A percentile compares a stretch with the other conserved stretches of the same genome.
Conservation (phyloP, 2,113 vertebrate genomes). For the Lycocorax pyrrhopterus region DNA sequence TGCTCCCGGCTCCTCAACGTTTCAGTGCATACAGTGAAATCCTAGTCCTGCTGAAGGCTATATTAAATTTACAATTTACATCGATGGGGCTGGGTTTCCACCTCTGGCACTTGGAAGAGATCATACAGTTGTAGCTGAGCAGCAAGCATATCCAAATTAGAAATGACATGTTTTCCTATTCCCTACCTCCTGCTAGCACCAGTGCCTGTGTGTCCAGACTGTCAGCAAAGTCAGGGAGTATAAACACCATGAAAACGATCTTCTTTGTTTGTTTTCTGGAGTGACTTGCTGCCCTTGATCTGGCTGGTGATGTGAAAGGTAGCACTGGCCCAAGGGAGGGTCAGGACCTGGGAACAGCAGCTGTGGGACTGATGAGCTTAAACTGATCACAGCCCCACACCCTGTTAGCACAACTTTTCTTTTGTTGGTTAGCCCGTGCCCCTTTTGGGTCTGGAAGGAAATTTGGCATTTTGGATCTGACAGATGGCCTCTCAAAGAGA, state of each 20-base stretch:
- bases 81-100: neutral
- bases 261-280: neutral
- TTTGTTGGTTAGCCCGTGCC: neutral
- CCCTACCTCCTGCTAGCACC: neutral
- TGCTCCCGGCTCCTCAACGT: neutral
- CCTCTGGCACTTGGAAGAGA: neutral
- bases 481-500: slow-evolving; percentile 50
- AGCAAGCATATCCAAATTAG: neutral
- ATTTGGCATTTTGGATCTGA: slow-evolving; percentile 11
- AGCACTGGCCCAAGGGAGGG: neutral
- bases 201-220: neutral
- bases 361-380: neutral
- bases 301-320: neutral
- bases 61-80: neutral
- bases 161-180: neutral
- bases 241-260: neutral
- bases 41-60: neutral
- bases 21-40: neutral
- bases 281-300: neutral
- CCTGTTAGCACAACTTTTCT: neutral
- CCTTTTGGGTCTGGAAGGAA: neutral
- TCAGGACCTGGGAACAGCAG: neutral
- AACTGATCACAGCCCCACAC: neutral
- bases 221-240: neutral
- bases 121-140: neutral